Base-by-base conservation (phyloP, 2,113 vertebrate genomes). In the Nymphicus hollandicus region DNA sequence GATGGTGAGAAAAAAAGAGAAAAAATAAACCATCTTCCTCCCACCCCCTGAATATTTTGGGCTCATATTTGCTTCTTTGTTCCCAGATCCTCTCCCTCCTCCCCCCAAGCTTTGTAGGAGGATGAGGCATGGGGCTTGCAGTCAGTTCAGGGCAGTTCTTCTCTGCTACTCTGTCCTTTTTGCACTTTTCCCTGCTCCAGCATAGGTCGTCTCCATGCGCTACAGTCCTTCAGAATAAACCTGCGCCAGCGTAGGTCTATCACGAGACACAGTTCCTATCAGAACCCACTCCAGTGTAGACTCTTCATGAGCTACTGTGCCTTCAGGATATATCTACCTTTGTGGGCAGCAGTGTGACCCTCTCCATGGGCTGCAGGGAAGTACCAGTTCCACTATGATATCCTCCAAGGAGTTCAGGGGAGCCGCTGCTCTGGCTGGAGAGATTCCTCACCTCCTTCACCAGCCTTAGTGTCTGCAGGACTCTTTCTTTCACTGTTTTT, bases 61-160 rank as follows among this genome's bases (percentile, higher is more conserved):
- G 37, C 63, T 90, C 52, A 80, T 35, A 74, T 88, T 88, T 4
- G 0, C 22, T 72, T 56, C 50, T 77, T 73, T 4, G 0, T 84
- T 89, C 33, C 60, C 55, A 68, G 3, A 17, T 81, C 29, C 13
- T 66, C 24, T 74, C 29, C 28, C 17, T 82, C 23, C 41, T 15
- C 4, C 27, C 27, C 3, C 0, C 1, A 44, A 1, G 16, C 3
- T 0, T 3, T 8, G 0, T 24, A 44, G 43, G 43, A 17, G 61
- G 8, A 27, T 53, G 31, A 19, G 39, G 7, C 13, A 11, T 78
- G 47, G 14, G 39, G 19, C 15, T 43, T 37, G 19, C 1, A 3
- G 19, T 52, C 43, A 28, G 15, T 19, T 81, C 29, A 60, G 35
- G 33, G 17, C 25, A 73, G 9, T 41, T 77, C 29, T 72, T 16